Evolutionary conservation across 1,140 invertebrate genomes (phyloP), one percentile per base, ranked within the genome.

Genomic region (Phymastichus coffea): DNA sequence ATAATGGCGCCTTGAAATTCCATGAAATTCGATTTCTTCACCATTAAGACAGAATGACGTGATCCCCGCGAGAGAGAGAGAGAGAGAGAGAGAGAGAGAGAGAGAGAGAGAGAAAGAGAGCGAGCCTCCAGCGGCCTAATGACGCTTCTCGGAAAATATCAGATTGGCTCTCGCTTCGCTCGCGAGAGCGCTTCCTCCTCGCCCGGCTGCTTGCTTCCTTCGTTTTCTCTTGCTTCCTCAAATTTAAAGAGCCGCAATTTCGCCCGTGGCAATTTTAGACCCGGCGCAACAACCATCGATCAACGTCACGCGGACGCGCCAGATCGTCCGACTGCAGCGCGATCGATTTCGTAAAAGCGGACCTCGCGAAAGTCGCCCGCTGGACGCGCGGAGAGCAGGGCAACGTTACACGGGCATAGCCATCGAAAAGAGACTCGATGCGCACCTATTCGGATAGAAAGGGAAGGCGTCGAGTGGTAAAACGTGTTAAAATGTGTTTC

Each of bases 21-120:
- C 60, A 62, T 62, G 60, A 62, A 62, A 62, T 62, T 62, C 60
- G 60, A 62, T 62, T 62, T 62, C 60, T 62, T 57, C 54, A 47
- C 60, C 54, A 57, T 62, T 57, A 62, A 57, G 53, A 40, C n/a
- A 28, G 60, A 62, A 56, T 61, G 44, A 51, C 52, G 59, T 56
- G 52, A 61, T 56, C 12, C 38, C n/a, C 38, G 38, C 17, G 15
- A n/a, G 41, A 10, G 26, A 28, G 46, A 10, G 46, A 25, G 30
- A 48, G 26, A 48, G 38, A 19, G n/a, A 2, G 17, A 14, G 9
- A 41, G 19, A 52, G 46, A n/a, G n/a, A n/a, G n/a, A n/a, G n/a
- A n/a, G 41, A 10, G 26, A 28, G 46, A 10, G 46, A 25, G 30
- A 48, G 26, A 48, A 26, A 19, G n/a, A 2, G 17, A 14, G 9